Base-by-base conservation (phyloP, 1,140 invertebrate species). In the Zaprionus ornatus region DNA sequence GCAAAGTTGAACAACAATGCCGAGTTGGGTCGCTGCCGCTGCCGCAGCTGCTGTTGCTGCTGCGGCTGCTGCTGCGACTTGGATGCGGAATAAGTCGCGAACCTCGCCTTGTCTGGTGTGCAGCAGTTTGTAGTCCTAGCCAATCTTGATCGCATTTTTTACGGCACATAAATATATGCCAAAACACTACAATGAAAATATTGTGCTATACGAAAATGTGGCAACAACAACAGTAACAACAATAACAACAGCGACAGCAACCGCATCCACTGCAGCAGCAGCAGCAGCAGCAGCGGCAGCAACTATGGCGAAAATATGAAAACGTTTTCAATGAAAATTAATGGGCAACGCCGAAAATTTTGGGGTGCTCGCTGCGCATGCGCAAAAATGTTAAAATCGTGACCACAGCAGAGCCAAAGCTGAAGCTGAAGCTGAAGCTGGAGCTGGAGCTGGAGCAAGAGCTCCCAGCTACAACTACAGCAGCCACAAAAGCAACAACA, bases 281-380 rank as follows among this genome's bases (percentile, higher is more conserved):
- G 67, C 12, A 3, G 55, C 65, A 57, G 63, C 67, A 73, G 23
- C 50, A 73, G 67, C 12, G 1, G 55, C 65, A 29, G 70, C 70
- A 90, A 85, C 85, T 85, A 82, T 85, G 75, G 78, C 85, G 35
- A 81, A 79, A 88, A 90, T 88, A 88, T 90, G 85, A 90, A 90
- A 90, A 90, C 85, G 85, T 90, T 87, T 87, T 90, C 85, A 90
- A 90, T 90, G 85, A 90, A 90, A 90, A 90, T 90, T 90, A 90
- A 90, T 90, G 85, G 85, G 86, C 82, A 90, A 90, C 81, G 85
- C 70, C 80, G 85, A 90, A 90, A 90, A 90, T 90, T 85, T 90
- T 79, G 85, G 85, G 85, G 85, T 90, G 85, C 85, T 82, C 81
- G 78, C 83, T 84, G 77, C 81, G 81, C 82, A 90, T 90, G 85